A percentile compares a stretch with the other conserved stretches of the same genome.
phyloP scores from a whole-genome alignment of 2,797 vertebrate genomes.

The Melopsittacus undulatus region DNA sequence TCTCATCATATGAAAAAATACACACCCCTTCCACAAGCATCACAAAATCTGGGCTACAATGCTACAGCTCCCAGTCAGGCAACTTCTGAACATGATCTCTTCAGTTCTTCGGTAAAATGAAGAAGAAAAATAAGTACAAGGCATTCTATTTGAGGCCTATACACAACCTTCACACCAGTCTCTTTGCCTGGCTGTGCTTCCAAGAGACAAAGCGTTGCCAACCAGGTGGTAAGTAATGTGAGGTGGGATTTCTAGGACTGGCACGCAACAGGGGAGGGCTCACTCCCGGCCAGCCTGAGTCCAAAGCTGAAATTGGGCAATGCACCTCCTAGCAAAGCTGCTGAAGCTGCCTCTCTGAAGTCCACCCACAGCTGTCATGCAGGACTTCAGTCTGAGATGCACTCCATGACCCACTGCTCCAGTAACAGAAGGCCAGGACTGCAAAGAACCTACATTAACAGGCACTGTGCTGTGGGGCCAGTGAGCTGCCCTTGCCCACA shows the following conservation, averaged over 20 bases:
- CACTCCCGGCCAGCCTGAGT: not conserved
- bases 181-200: not conserved
- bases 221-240: fast-evolving
- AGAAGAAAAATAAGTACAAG: not conserved
- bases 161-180: not conserved
- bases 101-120: not conserved
- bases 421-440: not conserved
- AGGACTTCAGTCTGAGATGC: not conserved
- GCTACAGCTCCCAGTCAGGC: not conserved
- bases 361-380: not conserved
- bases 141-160: not conserved
- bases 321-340: not conserved
- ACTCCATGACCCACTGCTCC: not conserved
- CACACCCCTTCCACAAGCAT: not conserved
- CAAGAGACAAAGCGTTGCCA: not conserved
- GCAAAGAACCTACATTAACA: not conserved
- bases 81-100: not conserved
- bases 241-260: not conserved
- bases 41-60: not conserved
- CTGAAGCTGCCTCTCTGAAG: not conserved
- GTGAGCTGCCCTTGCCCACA: not conserved
- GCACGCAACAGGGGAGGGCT: fast-evolving
- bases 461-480: not conserved
- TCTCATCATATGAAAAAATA: not conserved
- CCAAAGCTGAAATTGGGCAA: not conserved